Evolutionary conservation across 2,113 vertebrate genomes (phyloP).

Genomic region (Corydoras sp.): DNA sequence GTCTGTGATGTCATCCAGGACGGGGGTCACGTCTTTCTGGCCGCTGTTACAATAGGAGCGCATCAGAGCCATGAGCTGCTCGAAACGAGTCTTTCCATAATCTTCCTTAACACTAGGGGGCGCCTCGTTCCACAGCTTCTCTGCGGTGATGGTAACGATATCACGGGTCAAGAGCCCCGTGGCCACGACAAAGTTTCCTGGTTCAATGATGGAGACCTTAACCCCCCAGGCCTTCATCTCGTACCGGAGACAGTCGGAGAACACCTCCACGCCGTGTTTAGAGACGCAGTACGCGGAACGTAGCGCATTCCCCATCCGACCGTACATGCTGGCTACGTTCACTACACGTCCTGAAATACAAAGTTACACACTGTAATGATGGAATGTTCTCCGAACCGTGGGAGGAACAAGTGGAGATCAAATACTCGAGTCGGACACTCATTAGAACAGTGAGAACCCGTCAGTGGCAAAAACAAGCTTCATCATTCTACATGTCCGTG

Average conservation of each 20-base stretch:
- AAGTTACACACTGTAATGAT: too few species aligned
- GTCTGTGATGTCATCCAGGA: constrained; percentile 68
- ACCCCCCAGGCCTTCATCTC: constrained; percentile 84
- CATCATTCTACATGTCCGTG: too few species aligned
- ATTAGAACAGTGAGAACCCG: too few species aligned
- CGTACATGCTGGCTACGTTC: constrained; percentile 76
- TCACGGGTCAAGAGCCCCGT: constrained; percentile 69
- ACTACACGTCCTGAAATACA: constrained; percentile 72
- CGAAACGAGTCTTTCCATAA: constrained; percentile 70
- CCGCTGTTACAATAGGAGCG: constrained; percentile 69
- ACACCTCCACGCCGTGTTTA: constrained; percentile 77
- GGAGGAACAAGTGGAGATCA: too few species aligned
- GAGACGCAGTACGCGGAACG: constrained; percentile 79
- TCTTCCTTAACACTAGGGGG: constrained; percentile 60
- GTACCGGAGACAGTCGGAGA: constrained; percentile 79
- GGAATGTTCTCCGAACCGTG: too few species aligned
- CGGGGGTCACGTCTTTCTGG: constrained; percentile 58
- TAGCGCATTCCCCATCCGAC: constrained; percentile 66
- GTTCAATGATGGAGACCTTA: constrained; percentile 72
- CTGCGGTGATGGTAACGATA: constrained; percentile 56
- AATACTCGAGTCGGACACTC: too few species aligned
- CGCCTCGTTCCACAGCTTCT: constrained; percentile 71
- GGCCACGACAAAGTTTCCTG: constrained; percentile 77
- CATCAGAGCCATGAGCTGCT: constrained; percentile 61
- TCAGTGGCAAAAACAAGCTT: too few species aligned